A percentile compares a stretch with the other conserved stretches of the same genome.
These are phyloP conservation scores for Sapajus apella DNA, from an alignment of 2,113 vertebrate species.

Conservation along the genomic window DNA sequence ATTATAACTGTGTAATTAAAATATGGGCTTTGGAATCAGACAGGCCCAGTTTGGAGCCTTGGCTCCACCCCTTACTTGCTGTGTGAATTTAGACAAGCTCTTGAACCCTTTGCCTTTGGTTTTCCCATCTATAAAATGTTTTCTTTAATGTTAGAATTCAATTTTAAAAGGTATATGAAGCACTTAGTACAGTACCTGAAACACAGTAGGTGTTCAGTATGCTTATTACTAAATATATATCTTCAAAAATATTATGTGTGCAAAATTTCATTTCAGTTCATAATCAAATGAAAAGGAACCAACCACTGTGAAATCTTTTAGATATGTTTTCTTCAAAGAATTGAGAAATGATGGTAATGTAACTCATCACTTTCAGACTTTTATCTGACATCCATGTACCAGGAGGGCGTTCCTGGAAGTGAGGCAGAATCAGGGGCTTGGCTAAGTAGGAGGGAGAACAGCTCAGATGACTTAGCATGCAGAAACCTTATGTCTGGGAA, in stretches of 20 bases:
- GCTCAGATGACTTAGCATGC: not conserved
- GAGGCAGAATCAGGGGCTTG: not conserved
- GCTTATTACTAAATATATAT: not conserved
- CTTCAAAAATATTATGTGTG: not conserved
- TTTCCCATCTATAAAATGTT: slow-evolving; percentile 4
- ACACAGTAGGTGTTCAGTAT: not conserved
- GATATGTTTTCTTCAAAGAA: not conserved
- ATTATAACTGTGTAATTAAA: not conserved
- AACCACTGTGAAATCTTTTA: not conserved
- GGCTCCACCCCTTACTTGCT: not conserved
- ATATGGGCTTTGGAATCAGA: not conserved
- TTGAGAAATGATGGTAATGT: not conserved
- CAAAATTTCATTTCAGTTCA: slow-evolving; percentile 30
- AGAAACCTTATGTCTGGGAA: slow-evolving; percentile 35
- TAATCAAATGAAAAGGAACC: slow-evolving; percentile 17
- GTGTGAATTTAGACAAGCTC: not conserved
- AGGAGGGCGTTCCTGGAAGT: not conserved
- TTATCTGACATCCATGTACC: not conserved
- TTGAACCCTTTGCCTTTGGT: not conserved
- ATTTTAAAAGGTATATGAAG: slow-evolving; percentile 23
- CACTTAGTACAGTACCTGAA: not conserved
- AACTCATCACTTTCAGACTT: slow-evolving; percentile 35
- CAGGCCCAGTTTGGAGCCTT: not conserved
- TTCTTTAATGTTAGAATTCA: slow-evolving; percentile 14
- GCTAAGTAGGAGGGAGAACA: not conserved